These are phyloP conservation scores for Cheumatopsyche charites DNA, from an alignment of 1,140 invertebrate genomes.

Conservation along the genomic window DNA sequence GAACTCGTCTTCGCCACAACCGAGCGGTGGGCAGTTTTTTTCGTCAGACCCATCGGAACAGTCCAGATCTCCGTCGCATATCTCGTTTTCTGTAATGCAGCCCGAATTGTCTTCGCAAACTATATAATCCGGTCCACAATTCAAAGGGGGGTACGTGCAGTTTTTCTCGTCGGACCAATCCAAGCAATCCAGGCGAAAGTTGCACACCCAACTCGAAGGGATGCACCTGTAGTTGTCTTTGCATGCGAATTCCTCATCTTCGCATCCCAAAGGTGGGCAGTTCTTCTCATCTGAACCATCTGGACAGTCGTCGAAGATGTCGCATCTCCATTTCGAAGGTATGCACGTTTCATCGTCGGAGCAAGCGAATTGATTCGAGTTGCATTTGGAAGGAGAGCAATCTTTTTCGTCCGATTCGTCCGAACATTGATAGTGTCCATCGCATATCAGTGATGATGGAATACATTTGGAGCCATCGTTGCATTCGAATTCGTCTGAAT, in stretches of 20 bases:
- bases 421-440: neutral
- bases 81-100: too few species aligned
- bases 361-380: neutral
- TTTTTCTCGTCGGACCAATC: neutral
- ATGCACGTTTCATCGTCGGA: neutral
- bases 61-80: too few species aligned
- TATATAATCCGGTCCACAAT: too few species aligned
- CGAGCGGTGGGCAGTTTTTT: too few species aligned
- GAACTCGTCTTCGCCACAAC: too few species aligned
- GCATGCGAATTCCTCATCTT: neutral
- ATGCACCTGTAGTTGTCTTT: conserved; percentile 48
- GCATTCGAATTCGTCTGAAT: neutral
- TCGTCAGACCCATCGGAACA: too few species aligned
- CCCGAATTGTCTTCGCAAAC: too few species aligned
- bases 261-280: neutral
- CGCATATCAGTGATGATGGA: neutral
- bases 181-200: neutral
- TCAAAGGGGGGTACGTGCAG: neutral
- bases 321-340: neutral
- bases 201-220: neutral
- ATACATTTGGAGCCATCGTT: neutral
- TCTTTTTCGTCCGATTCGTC: neutral
- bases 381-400: neutral
- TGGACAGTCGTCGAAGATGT: neutral
- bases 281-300: neutral